Evolutionary conservation across 2,888 invertebrate species (phyloP).

Genomic region (Phorcus lineatus): DNA sequence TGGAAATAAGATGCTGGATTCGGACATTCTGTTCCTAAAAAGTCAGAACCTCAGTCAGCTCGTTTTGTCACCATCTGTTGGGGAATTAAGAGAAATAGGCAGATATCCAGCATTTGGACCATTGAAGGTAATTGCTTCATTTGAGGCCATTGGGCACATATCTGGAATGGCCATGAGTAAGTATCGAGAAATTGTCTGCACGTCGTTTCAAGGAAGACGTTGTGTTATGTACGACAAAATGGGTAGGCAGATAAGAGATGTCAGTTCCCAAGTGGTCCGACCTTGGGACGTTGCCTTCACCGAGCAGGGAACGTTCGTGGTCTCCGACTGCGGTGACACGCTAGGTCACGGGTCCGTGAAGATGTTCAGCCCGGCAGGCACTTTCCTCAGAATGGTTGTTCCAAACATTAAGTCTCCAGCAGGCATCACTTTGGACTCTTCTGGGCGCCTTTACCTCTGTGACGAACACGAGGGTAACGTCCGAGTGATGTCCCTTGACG

Average conservation of each 20-base stretch:
- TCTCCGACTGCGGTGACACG: constrained; percentile 3
- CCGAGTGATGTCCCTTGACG: not conserved
- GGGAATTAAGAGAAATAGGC: constrained; percentile 1
- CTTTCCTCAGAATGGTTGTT: not conserved
- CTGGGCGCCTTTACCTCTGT: not conserved
- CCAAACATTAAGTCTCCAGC: constrained; percentile 4
- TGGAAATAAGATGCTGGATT: not conserved
- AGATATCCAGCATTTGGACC: not conserved
- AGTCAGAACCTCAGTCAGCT: not conserved
- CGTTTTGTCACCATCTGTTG: not conserved
- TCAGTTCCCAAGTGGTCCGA: constrained; percentile 1
- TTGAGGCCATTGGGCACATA: not conserved
- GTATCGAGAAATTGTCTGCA: not conserved
- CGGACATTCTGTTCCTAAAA: not conserved
- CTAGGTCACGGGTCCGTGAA: not conserved
- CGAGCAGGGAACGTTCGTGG: not conserved
- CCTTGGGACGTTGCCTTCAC: constrained; percentile 22
- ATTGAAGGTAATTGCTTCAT: not conserved
- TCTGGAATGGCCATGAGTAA: not conserved
- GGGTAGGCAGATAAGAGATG: not conserved
- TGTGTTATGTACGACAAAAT: not conserved
- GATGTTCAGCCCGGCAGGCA: constrained; percentile 6
- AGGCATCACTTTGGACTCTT: not conserved
- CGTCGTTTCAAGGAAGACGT: not conserved
- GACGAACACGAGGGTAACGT: constrained; percentile 10